These are phyloP conservation scores for Elephas maximus DNA, from an alignment of 2,113 vertebrate genomes.

Conservation along the genomic window DNA sequence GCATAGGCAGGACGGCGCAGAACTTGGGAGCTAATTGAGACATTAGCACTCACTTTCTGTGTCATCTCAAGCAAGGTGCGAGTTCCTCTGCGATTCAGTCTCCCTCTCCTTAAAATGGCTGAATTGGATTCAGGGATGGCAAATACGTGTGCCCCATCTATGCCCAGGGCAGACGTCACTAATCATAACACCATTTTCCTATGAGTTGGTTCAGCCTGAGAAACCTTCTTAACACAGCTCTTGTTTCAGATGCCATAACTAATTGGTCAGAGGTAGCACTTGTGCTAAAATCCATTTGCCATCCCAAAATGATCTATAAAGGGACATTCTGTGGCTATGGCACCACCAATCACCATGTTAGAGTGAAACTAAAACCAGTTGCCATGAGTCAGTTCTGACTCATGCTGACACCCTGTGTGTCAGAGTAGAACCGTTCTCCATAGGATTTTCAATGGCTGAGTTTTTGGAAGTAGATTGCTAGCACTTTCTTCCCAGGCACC, in stretches of 20 bases:
- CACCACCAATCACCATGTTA: neutral
- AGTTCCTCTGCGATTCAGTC: neutral
- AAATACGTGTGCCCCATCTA: rapidly evolving
- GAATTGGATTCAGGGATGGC: neutral
- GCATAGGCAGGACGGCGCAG: neutral
- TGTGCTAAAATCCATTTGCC: neutral
- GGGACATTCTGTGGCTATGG: neutral
- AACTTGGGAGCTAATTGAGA: neutral
- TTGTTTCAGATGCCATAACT: rapidly evolving
- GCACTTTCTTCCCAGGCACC: neutral
- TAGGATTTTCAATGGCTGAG: neutral
- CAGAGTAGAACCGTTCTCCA: neutral
- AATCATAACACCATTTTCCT: rapidly evolving
- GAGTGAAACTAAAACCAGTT: neutral
- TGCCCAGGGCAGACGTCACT: neutral
- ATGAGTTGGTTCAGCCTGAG: neutral
- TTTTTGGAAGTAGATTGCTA: neutral
- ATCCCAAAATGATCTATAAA: neutral
- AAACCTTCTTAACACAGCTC: neutral
- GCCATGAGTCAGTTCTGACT: neutral
- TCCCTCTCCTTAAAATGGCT: neutral
- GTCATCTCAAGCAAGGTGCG: rapidly evolving
- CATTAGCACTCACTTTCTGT: too few species aligned
- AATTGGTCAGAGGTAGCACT: neutral
- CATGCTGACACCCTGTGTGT: neutral